These are phyloP conservation scores for Drosophila algonquin DNA, from an alignment of 2,888 invertebrate species.

Conservation along the genomic window DNA sequence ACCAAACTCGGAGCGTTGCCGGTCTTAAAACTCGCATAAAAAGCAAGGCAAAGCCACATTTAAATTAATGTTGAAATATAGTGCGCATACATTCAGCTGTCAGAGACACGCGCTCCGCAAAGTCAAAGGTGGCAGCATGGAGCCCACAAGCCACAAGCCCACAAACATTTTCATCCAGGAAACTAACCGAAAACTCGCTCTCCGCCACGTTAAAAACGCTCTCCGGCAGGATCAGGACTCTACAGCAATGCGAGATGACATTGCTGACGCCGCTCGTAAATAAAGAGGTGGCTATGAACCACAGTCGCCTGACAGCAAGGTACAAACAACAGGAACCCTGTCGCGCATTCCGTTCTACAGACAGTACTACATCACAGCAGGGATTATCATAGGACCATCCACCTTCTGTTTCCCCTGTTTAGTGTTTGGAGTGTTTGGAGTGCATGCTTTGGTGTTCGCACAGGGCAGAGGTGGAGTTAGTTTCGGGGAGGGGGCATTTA, in stretches of 20 bases:
- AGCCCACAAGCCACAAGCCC: constrained; percentile 12
- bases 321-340: background rate
- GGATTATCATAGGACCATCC: background rate
- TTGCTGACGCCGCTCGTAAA: constrained; percentile 15
- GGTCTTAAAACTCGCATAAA: constrained; percentile 17
- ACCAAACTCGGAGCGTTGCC: constrained; percentile 26
- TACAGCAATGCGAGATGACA: constrained; percentile 9
- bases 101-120: constrained; percentile 36
- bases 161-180: constrained; percentile 33
- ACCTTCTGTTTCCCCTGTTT: background rate
- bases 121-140: constrained; percentile 1
- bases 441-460: constrained; percentile 8
- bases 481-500: constrained; percentile 17
- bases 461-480: background rate
- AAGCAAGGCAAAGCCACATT: constrained; percentile 21
- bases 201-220: constrained; percentile 17
- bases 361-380: background rate
- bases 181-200: constrained; percentile 38
- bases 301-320: background rate
- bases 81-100: constrained; percentile 44
- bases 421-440: constrained; percentile 12
- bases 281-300: constrained; percentile 4
- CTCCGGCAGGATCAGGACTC: constrained; percentile 3
- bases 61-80: constrained; percentile 43
- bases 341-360: no score